Conservation (phyloP, 2,113 vertebrate genomes). For the Lanius ludovicianus region DNA sequence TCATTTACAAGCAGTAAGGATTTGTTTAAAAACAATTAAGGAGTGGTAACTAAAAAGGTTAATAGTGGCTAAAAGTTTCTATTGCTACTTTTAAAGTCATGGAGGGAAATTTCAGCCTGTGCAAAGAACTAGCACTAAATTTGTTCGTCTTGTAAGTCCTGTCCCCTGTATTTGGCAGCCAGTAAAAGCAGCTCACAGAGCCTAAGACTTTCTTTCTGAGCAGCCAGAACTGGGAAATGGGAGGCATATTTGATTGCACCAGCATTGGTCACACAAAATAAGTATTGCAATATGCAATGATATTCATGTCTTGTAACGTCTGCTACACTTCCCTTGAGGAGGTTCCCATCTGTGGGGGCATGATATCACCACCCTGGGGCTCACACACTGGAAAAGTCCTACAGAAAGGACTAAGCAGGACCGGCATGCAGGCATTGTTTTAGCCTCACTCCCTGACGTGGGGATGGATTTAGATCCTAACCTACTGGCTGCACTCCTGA, state of each 20-base stretch:
- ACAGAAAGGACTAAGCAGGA: neutral
- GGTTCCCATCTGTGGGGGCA: accelerated
- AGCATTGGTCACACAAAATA: neutral
- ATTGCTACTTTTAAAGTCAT: neutral
- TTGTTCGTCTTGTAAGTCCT: neutral
- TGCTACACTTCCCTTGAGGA: neutral
- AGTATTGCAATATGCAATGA: neutral
- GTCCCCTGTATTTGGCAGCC: neutral
- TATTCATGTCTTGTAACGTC: neutral
- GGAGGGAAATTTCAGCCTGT: neutral
- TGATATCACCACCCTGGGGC: neutral
- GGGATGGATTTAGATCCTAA: neutral
- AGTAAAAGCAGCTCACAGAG: neutral
- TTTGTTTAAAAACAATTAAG: neutral
- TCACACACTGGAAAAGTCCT: neutral
- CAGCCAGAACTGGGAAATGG: neutral
- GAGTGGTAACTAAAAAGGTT: neutral
- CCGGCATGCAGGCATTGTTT: neutral
- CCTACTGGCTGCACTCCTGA: neutral
- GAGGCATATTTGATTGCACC: neutral
- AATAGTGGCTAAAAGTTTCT: neutral
- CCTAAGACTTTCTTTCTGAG: neutral
- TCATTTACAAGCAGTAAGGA: neutral
- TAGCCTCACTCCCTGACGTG: neutral
- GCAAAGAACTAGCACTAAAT: neutral